Conservation (phyloP, 2,888 invertebrate genomes). For the Dynastes grantii region DNA sequence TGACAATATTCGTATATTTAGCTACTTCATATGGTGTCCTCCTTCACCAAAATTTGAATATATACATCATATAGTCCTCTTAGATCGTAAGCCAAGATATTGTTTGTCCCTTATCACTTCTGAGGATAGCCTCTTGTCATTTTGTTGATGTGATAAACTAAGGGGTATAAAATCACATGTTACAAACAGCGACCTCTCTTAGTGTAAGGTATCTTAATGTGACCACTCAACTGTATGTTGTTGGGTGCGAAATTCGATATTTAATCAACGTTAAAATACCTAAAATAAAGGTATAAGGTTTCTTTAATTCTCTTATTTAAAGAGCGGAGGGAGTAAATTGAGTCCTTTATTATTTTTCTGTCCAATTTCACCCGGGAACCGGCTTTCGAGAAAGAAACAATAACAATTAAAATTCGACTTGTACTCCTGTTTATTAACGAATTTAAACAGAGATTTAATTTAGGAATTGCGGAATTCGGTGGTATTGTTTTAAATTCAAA, state of each 20-base stretch:
- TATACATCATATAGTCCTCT: constrained; percentile 18
- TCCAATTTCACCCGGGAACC: background rate
- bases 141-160: constrained; percentile 31
- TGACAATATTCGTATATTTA: background rate
- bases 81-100: constrained; percentile 40
- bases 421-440: constrained; percentile 18
- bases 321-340: too few species aligned
- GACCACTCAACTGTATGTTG: constrained; percentile 1
- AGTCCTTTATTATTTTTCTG: too few species aligned
- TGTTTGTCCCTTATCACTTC: constrained; percentile 35
- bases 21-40: background rate
- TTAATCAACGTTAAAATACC: background rate
- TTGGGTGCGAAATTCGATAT: background rate
- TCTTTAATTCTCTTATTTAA: background rate
- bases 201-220: background rate
- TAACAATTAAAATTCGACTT: constrained; percentile 32
- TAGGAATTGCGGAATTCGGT: background rate
- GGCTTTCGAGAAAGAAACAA: constrained; percentile 9
- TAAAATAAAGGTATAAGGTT: background rate
- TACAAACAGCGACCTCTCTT: background rate
- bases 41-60: constrained; percentile 2
- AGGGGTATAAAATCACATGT: constrained; percentile 5
- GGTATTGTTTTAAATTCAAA: constrained; percentile 3
- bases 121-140: constrained; percentile 36
- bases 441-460: constrained; percentile 21